Evolutionary conservation across 1,140 invertebrate genomes (phyloP).

Genomic region (Anastrepha ludens): DNA sequence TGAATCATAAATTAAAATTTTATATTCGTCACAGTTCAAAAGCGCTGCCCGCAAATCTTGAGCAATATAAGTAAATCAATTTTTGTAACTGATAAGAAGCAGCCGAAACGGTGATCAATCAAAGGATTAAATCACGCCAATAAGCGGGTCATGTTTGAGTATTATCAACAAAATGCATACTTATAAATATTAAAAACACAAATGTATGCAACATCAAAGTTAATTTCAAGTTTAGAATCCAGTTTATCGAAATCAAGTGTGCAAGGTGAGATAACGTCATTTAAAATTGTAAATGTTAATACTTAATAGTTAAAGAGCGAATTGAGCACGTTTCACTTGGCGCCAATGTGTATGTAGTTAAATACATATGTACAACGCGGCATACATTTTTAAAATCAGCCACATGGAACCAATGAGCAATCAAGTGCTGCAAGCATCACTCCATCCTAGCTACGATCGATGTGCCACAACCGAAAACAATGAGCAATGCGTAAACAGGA

Average conservation of each 20-base stretch:
- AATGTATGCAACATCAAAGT: not conserved
- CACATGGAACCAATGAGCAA: too few species aligned
- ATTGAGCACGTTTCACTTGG: not conserved
- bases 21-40: constrained; percentile 1
- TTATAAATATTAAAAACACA: too few species aligned
- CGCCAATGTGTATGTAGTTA: not conserved
- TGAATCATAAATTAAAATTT: constrained; percentile 34
- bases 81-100: not conserved
- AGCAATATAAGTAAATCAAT: not conserved
- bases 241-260: not conserved
- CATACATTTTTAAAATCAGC: not conserved
- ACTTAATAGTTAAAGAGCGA: not conserved
- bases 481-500: constrained; percentile 24
- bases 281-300: constrained; percentile 7
- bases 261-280: not conserved
- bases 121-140: constrained; percentile 17
- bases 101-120: constrained; percentile 3
- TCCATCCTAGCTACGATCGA: not conserved
- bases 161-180: not conserved
- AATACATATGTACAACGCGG: not conserved
- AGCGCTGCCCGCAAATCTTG: not conserved
- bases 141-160: not conserved
- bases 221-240: not conserved
- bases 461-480: constrained; percentile 14
- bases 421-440: not conserved